A percentile compares a stretch with the other conserved stretches of the same genome.
phyloP scores from a whole-genome alignment of 2,888 invertebrate species.

The Tigriopus californicus region DNA sequence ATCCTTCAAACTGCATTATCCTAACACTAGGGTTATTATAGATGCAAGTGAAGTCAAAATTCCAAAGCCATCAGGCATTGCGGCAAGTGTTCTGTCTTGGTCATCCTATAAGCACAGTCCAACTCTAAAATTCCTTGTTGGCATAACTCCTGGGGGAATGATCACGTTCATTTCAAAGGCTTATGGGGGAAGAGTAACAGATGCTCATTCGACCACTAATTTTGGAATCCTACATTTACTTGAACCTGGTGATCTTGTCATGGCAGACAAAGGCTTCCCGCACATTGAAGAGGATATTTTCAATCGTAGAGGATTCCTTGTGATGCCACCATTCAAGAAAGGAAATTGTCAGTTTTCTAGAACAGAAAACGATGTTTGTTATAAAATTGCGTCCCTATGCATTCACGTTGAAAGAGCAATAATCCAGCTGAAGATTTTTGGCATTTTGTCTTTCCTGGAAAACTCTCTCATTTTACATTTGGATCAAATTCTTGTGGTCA shows the following conservation, averaged over 20 bases:
- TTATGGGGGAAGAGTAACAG: background rate
- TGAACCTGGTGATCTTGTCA: background rate
- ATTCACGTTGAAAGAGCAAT: background rate
- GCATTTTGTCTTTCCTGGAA: background rate
- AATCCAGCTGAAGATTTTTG: background rate
- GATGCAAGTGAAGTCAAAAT: background rate
- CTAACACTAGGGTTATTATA: background rate
- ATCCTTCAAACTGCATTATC: background rate
- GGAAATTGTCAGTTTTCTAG: background rate
- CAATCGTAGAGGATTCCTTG: background rate
- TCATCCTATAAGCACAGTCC: background rate
- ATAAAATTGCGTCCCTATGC: background rate
- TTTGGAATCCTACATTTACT: background rate
- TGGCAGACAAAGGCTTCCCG: constrained; percentile 1
- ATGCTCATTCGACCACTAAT: background rate
- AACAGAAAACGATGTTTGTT: background rate
- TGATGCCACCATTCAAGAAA: background rate
- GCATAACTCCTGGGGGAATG: background rate
- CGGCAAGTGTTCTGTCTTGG: background rate
- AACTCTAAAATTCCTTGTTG: background rate
- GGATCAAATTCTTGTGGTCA: background rate
- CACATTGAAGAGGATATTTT: background rate
- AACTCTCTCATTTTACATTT: background rate
- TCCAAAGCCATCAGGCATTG: background rate
- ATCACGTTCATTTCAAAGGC: background rate